Percentiles rank a stretch among this genome's conserved stretches.
These are phyloP conservation scores for Plagodis pulveraria DNA, from an alignment of 2,888 invertebrate genomes.

Conservation along the genomic window DNA sequence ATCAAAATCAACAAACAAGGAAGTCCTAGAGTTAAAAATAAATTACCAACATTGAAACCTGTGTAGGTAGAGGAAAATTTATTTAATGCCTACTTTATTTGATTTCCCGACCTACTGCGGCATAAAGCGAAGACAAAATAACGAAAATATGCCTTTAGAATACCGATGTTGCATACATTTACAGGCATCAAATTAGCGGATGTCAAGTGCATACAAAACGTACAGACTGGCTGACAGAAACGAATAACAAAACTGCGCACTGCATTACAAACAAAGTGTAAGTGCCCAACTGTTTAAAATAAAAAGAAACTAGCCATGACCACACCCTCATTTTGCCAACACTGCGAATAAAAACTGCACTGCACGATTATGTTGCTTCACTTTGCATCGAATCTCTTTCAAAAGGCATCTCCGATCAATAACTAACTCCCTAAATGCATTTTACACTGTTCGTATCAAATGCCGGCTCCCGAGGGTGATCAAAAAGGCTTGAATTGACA, in stretches of 20 bases:
- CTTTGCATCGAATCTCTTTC: conserved; percentile 4
- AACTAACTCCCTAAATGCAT: conserved; percentile 46
- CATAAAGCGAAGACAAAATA: too few relatives aligned
- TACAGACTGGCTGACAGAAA: conserved; percentile 5
- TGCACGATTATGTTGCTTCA: not conserved
- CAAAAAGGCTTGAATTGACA: too few relatives aligned
- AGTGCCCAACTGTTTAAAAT: not conserved
- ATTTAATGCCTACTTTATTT: not conserved
- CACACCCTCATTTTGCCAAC: conserved; percentile 20
- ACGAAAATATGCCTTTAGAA: conserved; percentile 9
- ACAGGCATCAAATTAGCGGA: conserved; percentile 24
- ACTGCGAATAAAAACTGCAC: not conserved
- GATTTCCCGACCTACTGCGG: not conserved
- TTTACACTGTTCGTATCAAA: conserved; percentile 43
- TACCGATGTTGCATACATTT: conserved; percentile 14
- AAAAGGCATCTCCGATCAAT: conserved; percentile 48
- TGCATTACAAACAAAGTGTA: conserved; percentile 10
- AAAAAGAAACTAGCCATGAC: conserved; percentile 16
- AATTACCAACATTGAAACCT: too few relatives aligned
- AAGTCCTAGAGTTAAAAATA: not conserved
- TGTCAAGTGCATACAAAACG: conserved; percentile 19
- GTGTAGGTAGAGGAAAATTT: too few relatives aligned
- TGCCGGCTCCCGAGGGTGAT: conserved; percentile 52
- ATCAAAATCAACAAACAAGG: not conserved
- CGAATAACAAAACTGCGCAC: conserved; percentile 10